Evolutionary conservation across 2,888 invertebrate genomes (phyloP), one percentile per base, ranked within the genome.

Genomic region (Eristalis pertinax): DNA sequence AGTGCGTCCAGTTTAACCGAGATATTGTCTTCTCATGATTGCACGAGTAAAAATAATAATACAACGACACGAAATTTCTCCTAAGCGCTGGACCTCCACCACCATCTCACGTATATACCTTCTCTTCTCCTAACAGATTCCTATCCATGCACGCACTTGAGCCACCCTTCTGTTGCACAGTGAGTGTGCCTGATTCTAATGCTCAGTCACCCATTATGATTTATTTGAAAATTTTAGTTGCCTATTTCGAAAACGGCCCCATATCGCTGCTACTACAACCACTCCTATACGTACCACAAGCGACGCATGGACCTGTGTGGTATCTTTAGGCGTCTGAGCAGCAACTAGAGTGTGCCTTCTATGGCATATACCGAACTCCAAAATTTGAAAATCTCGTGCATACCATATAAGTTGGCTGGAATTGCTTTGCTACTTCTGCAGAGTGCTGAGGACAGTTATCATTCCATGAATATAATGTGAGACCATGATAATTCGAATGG

Each of bases 401-500:
- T 88, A 80, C 76, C 87, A 88, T 79, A 86, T 80, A 86, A 87
- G 86, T 87, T 88, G 74, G 78, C 60, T 74, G 81, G 67, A 68
- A 83, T 79, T 88, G 79, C 78, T 50, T 50, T 78, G 63, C 64
- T 81, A 38, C 75, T 84, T 87, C 76, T 76, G 79, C 72, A 73
- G 87, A 87, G 76, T 87, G 84, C 79, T 84, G 79, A 76, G 87
- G 87, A 87, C 87, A 87, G 87, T 84, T 87, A 87, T 87, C 87
- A 87, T 87, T 87, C 87, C 73, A 80, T 89, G 89, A 89, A 89
- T 90, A 85, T 89, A 89, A 89, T 90, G 89, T 89, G 83, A 87
- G 88, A 84, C 84, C 89, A 90, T 91, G 91, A 91, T 92, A 91
- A 92, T 91, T 91, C 91, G 90, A 91, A 90, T 91, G 90, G 91